These are phyloP conservation scores for Thermophis baileyi DNA, from an alignment of 2,113 vertebrate species.

Conservation along the genomic window DNA sequence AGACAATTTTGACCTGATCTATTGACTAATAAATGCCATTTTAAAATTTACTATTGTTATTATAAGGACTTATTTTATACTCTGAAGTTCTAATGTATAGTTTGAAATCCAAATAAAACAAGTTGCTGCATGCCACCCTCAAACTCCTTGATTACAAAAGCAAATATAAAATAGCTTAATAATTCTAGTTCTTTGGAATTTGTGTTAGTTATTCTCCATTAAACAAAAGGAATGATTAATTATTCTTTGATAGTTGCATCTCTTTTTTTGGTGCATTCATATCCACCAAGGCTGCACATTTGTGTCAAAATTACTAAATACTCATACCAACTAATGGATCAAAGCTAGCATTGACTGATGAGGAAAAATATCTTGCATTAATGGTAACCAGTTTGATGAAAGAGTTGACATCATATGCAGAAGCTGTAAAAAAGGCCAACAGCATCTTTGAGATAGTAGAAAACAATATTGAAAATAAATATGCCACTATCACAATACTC, in stretches of 20 bases:
- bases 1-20: conserved; percentile 57
- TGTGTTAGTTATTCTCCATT: conserved; percentile 42
- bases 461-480: not conserved
- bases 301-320: not conserved
- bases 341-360: not conserved
- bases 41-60: conserved; percentile 66
- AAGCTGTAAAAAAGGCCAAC: not conserved
- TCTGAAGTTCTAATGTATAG: conserved; percentile 57
- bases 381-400: not conserved
- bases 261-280: not conserved
- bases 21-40: conserved; percentile 63
- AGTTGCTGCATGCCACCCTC: conserved; percentile 45
- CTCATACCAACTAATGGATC: not conserved
- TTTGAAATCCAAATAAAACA: conserved; percentile 49
- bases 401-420: not conserved
- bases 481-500: not conserved
- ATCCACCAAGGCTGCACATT: not conserved
- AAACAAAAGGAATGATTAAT: not conserved
- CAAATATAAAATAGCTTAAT: conserved; percentile 64
- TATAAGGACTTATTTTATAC: conserved; percentile 58
- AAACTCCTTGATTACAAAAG: conserved; percentile 59
- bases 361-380: not conserved
- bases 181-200: conserved; percentile 53
- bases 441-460: not conserved
- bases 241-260: not conserved